A percentile compares a stretch with the other conserved stretches of the same genome.
Conservation (phyloP, 2,113 vertebrate genomes). For the Alouatta palliata region DNA sequence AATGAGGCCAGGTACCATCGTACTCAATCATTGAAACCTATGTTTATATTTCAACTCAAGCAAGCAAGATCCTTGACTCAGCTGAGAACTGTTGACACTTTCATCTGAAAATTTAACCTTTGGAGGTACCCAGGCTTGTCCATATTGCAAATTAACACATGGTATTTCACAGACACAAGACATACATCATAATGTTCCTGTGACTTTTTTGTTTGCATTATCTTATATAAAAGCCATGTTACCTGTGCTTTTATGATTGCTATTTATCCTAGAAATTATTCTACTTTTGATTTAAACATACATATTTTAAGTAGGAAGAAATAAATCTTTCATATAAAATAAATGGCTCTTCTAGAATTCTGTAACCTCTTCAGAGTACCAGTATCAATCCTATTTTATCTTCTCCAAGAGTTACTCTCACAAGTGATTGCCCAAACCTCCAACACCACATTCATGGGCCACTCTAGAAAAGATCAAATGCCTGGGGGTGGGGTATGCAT, state of each 20-base stretch:
- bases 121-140: not conserved
- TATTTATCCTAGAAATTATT: constrained; percentile 5
- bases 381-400: not conserved
- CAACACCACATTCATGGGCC: not conserved
- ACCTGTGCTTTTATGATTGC: not conserved
- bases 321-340: constrained; percentile 3
- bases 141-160: not conserved
- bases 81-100: constrained; percentile 68
- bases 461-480: not conserved
- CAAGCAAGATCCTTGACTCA: constrained; percentile 68
- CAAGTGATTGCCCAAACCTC: not conserved
- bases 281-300: constrained; percentile 4
- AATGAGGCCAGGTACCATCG: constrained; percentile 50
- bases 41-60: constrained; percentile 76
- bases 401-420: not conserved
- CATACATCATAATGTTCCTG: not conserved
- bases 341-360: not conserved
- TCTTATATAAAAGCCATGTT: not conserved
- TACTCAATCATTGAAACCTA: constrained; percentile 70
- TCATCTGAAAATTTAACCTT: constrained; percentile 75
- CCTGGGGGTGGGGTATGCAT: not conserved
- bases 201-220: not conserved
- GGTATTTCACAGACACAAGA: not conserved
- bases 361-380: not conserved
- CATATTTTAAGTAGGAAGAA: not conserved